Evolutionary conservation across 2,113 vertebrate genomes (phyloP).

Genomic region (Spermophilus dauricus): DNA sequence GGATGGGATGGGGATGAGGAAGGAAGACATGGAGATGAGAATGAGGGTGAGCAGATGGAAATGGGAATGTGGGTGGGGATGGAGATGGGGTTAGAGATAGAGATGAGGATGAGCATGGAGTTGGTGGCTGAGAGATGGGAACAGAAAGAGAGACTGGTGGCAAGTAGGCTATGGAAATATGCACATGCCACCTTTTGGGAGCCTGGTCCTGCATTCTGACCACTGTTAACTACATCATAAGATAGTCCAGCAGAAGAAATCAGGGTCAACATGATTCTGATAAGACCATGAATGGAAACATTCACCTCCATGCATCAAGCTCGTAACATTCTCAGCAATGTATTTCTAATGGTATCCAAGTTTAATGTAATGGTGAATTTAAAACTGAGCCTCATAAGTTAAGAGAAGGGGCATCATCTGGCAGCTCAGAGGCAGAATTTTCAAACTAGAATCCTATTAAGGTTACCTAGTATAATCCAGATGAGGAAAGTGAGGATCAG

Average conservation of each 20-base stretch:
- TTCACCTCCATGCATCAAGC: constrained; percentile 62
- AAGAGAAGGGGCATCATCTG: neutral
- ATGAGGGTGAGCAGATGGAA: neutral
- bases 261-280: neutral
- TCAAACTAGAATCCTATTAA: neutral
- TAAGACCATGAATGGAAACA: constrained; percentile 28
- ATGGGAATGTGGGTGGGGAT: too few species aligned
- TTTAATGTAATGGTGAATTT: too few species aligned
- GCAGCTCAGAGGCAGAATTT: neutral
- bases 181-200: neutral
- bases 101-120: too few species aligned
- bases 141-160: neutral
- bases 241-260: neutral
- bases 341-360: neutral
- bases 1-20: neutral
- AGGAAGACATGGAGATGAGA: neutral
- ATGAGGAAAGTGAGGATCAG: neutral
- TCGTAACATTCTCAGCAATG: constrained; percentile 45
- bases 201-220: neutral
- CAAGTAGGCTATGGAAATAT: neutral
- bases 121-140: neutral
- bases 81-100: neutral
- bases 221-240: neutral
- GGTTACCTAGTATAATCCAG: neutral
- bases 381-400: neutral